Evolutionary conservation across 2,888 invertebrate species (phyloP).

Genomic region (Camptogramma bilineatum): DNA sequence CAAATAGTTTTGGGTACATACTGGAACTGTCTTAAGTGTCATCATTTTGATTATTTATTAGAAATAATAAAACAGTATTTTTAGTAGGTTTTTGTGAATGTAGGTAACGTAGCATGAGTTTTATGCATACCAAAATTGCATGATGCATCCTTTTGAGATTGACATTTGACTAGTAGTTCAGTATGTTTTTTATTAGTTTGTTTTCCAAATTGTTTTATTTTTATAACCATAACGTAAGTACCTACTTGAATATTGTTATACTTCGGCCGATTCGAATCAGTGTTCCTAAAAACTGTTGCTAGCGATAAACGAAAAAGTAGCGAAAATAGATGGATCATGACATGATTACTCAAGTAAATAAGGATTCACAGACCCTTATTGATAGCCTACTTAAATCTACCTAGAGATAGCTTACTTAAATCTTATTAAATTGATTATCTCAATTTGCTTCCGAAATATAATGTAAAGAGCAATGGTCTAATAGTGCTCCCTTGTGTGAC

Average conservation of each 20-base stretch:
- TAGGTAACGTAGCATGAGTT: conserved; percentile 28
- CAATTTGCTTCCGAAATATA: conserved; percentile 15
- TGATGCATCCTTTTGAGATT: conserved; percentile 30
- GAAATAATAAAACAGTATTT: not conserved
- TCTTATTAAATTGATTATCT: not conserved
- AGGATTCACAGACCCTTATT: not conserved
- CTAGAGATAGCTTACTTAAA: not conserved
- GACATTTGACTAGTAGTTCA: conserved; percentile 18
- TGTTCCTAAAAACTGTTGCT: not conserved
- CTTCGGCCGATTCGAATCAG: no score
- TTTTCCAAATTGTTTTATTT: conserved; percentile 2
- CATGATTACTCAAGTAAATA: not conserved
- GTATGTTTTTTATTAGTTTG: conserved; percentile 15
- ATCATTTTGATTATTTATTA: not conserved
- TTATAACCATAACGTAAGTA: conserved; percentile 10
- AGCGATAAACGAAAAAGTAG: not conserved
- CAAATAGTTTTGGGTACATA: no score
- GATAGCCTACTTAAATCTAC: not conserved
- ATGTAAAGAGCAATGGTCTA: conserved; percentile 14
- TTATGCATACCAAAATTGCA: conserved; percentile 23
- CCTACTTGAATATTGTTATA: not conserved
- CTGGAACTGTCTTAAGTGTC: no score
- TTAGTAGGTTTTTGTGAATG: not conserved
- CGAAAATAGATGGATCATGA: not conserved
- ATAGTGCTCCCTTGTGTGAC: conserved; percentile 29